Conservation (phyloP, 1,140 invertebrate genomes). For the Aphelinus certus region DNA sequence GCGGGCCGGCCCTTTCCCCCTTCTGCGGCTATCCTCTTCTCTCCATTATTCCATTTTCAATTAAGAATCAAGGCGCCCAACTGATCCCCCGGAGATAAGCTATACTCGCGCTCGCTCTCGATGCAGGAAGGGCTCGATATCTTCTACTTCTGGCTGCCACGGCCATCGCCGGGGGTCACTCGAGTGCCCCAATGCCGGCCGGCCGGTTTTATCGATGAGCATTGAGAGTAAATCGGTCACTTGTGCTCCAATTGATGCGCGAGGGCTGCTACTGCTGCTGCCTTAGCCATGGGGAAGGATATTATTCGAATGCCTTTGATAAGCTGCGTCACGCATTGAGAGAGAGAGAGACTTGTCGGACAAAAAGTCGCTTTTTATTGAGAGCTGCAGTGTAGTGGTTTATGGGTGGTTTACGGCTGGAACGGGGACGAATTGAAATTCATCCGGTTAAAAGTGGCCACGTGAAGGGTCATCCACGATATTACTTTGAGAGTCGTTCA, state of each 20-base stretch:
- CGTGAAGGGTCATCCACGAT: too few relatives aligned
- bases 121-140: background rate
- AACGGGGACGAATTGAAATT: too few relatives aligned
- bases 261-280: constrained; percentile 9
- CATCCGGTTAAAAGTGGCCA: too few relatives aligned
- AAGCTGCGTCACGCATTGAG: background rate
- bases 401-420: too few relatives aligned
- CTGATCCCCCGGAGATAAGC: constrained; percentile 27
- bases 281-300: constrained; percentile 13
- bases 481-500: too few relatives aligned
- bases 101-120: background rate
- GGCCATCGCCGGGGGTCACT: constrained; percentile 13
- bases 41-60: constrained; percentile 32
- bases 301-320: constrained; percentile 26
- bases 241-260: constrained; percentile 54
- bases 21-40: background rate
- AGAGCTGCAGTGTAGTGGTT: too few relatives aligned
- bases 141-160: background rate
- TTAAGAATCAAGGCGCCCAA: constrained; percentile 24
- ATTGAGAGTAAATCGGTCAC: constrained; percentile 64
- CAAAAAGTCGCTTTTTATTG: too few relatives aligned
- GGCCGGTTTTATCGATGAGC: constrained; percentile 45
- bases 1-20: background rate
- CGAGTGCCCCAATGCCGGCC: constrained; percentile 2
- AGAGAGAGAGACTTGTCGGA: too few relatives aligned